Evolutionary conservation across 2,888 invertebrate genomes (phyloP), one percentile per base, ranked within the genome.

Genomic region (Synergus japonicus): DNA sequence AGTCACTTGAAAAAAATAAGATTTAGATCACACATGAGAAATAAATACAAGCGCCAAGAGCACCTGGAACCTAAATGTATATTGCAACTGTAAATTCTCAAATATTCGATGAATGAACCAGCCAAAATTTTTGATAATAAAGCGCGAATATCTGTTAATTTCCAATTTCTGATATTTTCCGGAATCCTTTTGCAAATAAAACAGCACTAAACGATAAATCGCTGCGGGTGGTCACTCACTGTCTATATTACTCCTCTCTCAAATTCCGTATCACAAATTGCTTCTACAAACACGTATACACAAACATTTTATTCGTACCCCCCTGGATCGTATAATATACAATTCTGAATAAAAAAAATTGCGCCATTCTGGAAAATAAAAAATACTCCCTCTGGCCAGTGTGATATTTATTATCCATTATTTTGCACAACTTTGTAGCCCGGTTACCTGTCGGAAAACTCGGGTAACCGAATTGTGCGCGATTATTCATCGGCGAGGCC

Each of bases 361-460:
- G 49, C 5, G 10, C 9, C 54, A 10, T 73, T 73, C 29, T 37
- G 49, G 37, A 29, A 69, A 46, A 12, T 13, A 49, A n/a, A 49
- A 54, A 73, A 73, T 8, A 73, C 49, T 15, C 73, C 37, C 29
- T 49, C 37, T 37, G 13, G 37, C 54, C n/a, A 37, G 49, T 37
- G n/a, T n/a, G 54, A 73, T 73, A 73, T 73, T 73, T 73, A 73
- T 73, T 54, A 73, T 73, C 73, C 54, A 54, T 73, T 73, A 54
- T 37, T 73, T 73, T 54, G n/a, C 73, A 73, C 49, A 73, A 73
- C 73, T 54, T 73, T 73, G 73, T 73, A 73, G 73, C 46, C 54
- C 73, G 73, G 73, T 73, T 73, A 54, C 73, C 73, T 73, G 73
- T 73, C 73, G 73, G 54, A 54, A 73, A 73, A 73, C 49, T 73